Conservation (phyloP, 2,888 invertebrate species). For the Andrena fulva region DNA sequence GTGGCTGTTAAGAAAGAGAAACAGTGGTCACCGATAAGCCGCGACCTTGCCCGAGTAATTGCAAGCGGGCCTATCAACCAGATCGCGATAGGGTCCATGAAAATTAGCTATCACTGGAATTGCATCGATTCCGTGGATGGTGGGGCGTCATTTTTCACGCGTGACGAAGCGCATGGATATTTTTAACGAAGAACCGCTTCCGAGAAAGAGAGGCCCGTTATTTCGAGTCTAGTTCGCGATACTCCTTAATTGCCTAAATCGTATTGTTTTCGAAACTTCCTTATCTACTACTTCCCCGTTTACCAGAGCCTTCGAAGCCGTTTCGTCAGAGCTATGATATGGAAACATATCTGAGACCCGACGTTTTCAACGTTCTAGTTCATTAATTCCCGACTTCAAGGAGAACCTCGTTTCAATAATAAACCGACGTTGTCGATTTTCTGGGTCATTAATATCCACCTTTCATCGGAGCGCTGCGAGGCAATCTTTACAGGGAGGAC, state of each 20-base stretch:
- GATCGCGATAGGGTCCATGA: not conserved
- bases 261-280: not conserved
- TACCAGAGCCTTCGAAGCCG: not conserved
- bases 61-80: no score
- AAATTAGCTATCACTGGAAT: not conserved
- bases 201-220: no score
- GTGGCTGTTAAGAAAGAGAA: constrained; percentile 5
- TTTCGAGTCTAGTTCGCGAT: not conserved
- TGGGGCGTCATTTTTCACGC: no score
- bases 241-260: not conserved
- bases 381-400: not conserved
- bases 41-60: not conserved
- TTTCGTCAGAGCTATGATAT: no score
- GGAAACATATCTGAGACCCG: not conserved
- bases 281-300: not conserved
- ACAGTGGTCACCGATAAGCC: not conserved
- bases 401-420: no score
- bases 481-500: no score
- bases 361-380: not conserved
- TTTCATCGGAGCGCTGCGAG: no score
- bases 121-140: no score
- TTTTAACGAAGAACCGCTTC: no score
- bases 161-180: no score
- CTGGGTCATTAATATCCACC: no score
- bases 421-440: no score